Base-by-base conservation (phyloP, 2,113 vertebrate genomes). In the Hemiscyllium ocellatum region DNA sequence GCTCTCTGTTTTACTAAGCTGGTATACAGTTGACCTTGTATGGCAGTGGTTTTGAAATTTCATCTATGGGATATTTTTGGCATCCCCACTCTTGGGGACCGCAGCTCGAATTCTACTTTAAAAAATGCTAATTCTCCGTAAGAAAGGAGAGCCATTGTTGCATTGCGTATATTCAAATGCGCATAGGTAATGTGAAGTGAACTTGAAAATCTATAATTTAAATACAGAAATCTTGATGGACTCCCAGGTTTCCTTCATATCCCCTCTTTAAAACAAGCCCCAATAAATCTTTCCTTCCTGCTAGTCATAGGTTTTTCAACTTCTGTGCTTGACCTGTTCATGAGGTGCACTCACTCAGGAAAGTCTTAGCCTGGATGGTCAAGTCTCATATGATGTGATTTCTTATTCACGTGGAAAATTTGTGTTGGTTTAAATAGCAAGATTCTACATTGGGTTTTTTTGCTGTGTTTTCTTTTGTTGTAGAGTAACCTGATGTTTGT, bases 41-140 rank as follows among this genome's bases (percentile, higher is more conserved):
- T 29, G n/a, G 89, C 87, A 91, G 33, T 91, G 17, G 29, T 91
- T 91, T 91, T 66, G 33, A 65, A n/a, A 66, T 91, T 91, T 91
- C 89, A 17, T 91, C 61, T 90, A 50, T 61, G 56, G 13, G 33
- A 66, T 91, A 8, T 91, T 91, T 66, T 91, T 91, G 65, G 56
- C 87, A 19, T n/a, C 42, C 42, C 15, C 22, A 65, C 61, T 66
- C 89, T n/a, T 7, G 61, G 33, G 89, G 89, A 91, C 61, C 17
- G 4, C 29, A n/a, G 89, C 19, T 17, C 33, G 65, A 91, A 66
- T 56, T 91, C 15, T 15, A 37, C 0, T 61, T 61, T 61, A 12
- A 61, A 61, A 61, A 37, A 6, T 91, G 26, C n/a, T 17, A 4
- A 65, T 22, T 66, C 15, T 66, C n/a, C 33, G 66, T 37, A 61